Percentiles rank a stretch among this genome's conserved stretches.
Conservation (phyloP, 2,888 invertebrate species). For the Seira musarum region DNA sequence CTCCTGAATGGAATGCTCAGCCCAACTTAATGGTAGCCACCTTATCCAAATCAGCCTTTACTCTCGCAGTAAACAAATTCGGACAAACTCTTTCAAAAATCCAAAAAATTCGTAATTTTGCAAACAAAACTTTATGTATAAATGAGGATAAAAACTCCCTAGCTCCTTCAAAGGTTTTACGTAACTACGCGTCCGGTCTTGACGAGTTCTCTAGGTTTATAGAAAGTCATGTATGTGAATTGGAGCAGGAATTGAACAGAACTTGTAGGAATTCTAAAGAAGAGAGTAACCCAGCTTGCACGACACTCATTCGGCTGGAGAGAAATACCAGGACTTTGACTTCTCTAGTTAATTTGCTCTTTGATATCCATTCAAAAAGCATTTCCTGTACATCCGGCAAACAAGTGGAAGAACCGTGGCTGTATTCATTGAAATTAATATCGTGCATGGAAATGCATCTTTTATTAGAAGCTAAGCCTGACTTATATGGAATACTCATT, state of each 20-base stretch:
- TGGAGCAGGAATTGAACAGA: slow-evolving; percentile 41
- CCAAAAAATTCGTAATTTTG: slow-evolving; percentile 45
- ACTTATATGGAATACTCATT: slow-evolving; percentile 47
- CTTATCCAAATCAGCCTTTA: slow-evolving; percentile 38
- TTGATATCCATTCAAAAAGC: slow-evolving; percentile 48
- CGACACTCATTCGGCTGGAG: slow-evolving; percentile 56
- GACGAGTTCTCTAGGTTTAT: slow-evolving; percentile 37
- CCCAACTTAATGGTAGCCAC: slow-evolving; percentile 56
- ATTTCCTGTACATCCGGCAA: not conserved
- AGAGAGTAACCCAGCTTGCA: slow-evolving; percentile 19
- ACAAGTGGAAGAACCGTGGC: slow-evolving; percentile 37
- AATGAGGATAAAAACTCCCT: not conserved
- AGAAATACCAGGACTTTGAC: slow-evolving; percentile 23
- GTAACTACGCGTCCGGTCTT: slow-evolving; percentile 50
- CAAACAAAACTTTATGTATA: slow-evolving; percentile 24
- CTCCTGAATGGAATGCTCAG: slow-evolving; percentile 49
- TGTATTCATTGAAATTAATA: slow-evolving; percentile 49
- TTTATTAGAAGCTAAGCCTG: slow-evolving; percentile 31
- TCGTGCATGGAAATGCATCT: slow-evolving; percentile 54
- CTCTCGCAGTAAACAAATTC: slow-evolving; percentile 35
- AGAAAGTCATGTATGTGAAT: slow-evolving; percentile 9
- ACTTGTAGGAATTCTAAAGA: not conserved
- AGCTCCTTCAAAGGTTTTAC: slow-evolving; percentile 48
- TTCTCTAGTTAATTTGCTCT: slow-evolving; percentile 35
- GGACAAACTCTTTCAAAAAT: slow-evolving; percentile 36